Percentiles rank a stretch among this genome's conserved stretches.
Conservation (phyloP, 2,113 vertebrate genomes). For the Seriola rivoliana region DNA sequence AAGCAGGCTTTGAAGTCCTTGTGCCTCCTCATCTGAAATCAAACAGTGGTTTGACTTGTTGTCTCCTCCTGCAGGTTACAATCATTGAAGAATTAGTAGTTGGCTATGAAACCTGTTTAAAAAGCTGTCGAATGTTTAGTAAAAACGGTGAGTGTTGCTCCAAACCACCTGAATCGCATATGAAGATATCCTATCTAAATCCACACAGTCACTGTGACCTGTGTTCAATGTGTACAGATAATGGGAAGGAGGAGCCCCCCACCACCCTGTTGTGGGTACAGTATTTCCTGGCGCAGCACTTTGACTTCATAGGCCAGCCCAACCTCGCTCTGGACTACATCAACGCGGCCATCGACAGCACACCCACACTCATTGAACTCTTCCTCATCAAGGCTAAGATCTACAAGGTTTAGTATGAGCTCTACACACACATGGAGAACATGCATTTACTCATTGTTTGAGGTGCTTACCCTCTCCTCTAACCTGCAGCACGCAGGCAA, state of each 20-base stretch:
- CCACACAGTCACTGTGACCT: background rate
- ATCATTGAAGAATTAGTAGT: constrained; percentile 93
- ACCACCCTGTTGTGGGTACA: constrained; percentile 96
- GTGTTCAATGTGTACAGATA: constrained; percentile 81
- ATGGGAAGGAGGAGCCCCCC: constrained; percentile 93
- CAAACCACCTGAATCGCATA: background rate
- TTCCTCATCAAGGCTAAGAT: constrained; percentile 97
- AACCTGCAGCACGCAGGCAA: constrained; percentile 90
- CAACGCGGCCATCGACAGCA: constrained; percentile 94
- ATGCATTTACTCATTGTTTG: too few species aligned
- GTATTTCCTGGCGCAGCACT: constrained; percentile 96
- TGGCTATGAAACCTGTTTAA: constrained; percentile 92
- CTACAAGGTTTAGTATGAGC: constrained; percentile 88
- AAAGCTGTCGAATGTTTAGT: constrained; percentile 91
- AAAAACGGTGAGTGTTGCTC: constrained; percentile 87
- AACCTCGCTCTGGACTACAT: constrained; percentile 91
- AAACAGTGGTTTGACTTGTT: background rate
- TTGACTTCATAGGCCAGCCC: constrained; percentile 90
- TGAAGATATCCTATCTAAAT: background rate
- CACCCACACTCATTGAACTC: constrained; percentile 94
- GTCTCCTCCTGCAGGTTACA: constrained; percentile 83
- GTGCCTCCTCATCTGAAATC: background rate
- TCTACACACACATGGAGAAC: background rate
- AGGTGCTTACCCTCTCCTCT: background rate
- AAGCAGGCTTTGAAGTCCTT: constrained; percentile 56